Evolutionary conservation across 1,140 invertebrate genomes (phyloP).

Genomic region (Eriocheir sinensis): DNA sequence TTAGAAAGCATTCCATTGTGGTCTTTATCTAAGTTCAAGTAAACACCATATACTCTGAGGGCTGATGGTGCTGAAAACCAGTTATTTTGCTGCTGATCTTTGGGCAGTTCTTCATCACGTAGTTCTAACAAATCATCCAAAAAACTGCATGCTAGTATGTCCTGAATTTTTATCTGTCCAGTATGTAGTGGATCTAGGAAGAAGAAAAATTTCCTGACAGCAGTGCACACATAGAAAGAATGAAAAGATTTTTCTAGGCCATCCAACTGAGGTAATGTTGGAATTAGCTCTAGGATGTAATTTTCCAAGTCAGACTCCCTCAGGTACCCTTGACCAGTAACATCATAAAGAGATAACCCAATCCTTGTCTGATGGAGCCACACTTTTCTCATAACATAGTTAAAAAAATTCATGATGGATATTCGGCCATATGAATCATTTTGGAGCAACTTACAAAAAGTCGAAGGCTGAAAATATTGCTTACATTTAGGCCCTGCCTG

Average conservation of each 20-base stretch:
- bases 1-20: constrained; percentile 98
- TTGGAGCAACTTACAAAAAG: constrained; percentile 93
- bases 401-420: constrained; percentile 92
- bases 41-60: constrained; percentile 94
- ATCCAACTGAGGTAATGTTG: constrained; percentile 93
- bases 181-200: constrained; percentile 95
- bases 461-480: constrained; percentile 91
- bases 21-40: constrained; percentile 95
- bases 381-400: constrained; percentile 97
- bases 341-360: constrained; percentile 95
- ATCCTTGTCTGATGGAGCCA: constrained; percentile 97
- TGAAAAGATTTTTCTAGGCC: constrained; percentile 96
- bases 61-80: constrained; percentile 97
- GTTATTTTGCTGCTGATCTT: constrained; percentile 93
- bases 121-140: constrained; percentile 95
- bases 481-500: constrained; percentile 88
- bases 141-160: constrained; percentile 95
- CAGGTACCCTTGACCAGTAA: constrained; percentile 94
- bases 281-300: constrained; percentile 96
- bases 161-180: constrained; percentile 93
- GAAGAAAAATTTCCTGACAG: constrained; percentile 97
- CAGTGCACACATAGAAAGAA: constrained; percentile 97
- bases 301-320: constrained; percentile 95
- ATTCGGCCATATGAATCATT: constrained; percentile 91
- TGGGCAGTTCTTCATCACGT: constrained; percentile 91